A percentile compares a stretch with the other conserved stretches of the same genome.
phyloP scores from a whole-genome alignment of 2,888 invertebrate genomes.

The Cancer borealis region DNA sequence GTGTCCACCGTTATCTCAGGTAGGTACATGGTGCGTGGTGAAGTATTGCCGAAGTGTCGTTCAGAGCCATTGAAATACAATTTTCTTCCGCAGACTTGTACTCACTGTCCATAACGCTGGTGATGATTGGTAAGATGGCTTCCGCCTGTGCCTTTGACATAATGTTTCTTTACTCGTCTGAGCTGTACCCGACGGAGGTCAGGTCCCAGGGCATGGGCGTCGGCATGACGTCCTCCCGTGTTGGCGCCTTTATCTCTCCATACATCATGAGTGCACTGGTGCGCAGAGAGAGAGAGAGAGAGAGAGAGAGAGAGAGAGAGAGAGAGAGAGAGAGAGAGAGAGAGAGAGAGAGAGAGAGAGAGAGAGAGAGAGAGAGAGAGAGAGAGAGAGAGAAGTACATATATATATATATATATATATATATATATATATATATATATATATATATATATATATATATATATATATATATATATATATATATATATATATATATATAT shows the following conservation, averaged over 20 bases:
- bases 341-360: too few relatives aligned
- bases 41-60: neutral
- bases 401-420: too few relatives aligned
- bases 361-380: too few relatives aligned
- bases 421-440: too few relatives aligned
- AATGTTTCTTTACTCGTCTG: constrained; percentile 39
- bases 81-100: constrained; percentile 7
- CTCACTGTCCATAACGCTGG: neutral
- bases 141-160: neutral
- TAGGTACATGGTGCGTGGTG: neutral
- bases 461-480: too few relatives aligned
- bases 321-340: too few relatives aligned
- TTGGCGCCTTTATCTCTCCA: neutral
- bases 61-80: neutral
- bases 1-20: too few relatives aligned
- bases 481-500: too few relatives aligned
- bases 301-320: too few relatives aligned
- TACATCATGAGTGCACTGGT: constrained; percentile 44
- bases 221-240: constrained; percentile 33
- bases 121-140: constrained; percentile 27
- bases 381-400: too few relatives aligned
- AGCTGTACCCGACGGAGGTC: neutral
- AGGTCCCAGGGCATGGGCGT: neutral
- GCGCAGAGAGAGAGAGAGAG: too few relatives aligned
- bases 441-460: too few relatives aligned